Evolutionary conservation across 1,140 invertebrate genomes (phyloP).

Genomic region (Achatina immaculata): DNA sequence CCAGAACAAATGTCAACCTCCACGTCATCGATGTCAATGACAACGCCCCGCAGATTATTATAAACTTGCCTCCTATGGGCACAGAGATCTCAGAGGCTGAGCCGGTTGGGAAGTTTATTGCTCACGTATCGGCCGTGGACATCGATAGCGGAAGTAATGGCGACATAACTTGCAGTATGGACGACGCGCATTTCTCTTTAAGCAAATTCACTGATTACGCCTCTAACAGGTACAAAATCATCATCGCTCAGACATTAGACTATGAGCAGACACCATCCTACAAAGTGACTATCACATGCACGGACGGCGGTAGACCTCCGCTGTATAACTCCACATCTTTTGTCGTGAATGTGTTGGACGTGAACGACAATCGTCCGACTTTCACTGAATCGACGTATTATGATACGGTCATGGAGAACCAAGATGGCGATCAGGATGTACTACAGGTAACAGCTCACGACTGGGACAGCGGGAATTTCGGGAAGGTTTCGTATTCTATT

Average conservation of each 20-base stretch:
- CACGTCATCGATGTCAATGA: constrained; percentile 62
- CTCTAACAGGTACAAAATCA: constrained; percentile 49
- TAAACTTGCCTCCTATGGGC: constrained; percentile 54
- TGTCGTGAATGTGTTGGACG: constrained; percentile 90
- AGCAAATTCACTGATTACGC: constrained; percentile 36
- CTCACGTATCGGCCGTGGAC: constrained; percentile 62
- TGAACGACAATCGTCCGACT: constrained; percentile 94
- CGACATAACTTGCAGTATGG: constrained; percentile 54
- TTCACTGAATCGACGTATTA: constrained; percentile 96
- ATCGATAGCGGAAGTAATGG: constrained; percentile 61
- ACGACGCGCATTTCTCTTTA: constrained; percentile 48
- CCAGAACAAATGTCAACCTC: constrained; percentile 48
- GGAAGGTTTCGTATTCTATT: constrained; percentile 39
- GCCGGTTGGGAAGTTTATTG: constrained; percentile 54
- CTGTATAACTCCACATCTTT: constrained; percentile 85
- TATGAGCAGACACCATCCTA: constrained; percentile 55
- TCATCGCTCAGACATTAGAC: constrained; percentile 45
- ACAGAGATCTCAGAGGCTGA: constrained; percentile 52
- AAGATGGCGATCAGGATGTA: constrained; percentile 11
- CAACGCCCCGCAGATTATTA: constrained; percentile 58
- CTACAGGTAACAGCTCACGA: constrained; percentile 62
- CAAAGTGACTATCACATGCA: constrained; percentile 70
- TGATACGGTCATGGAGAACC: constrained; percentile 66
- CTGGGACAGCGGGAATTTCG: constrained; percentile 41
- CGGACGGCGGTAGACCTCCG: constrained; percentile 81